These are phyloP conservation scores for Drosophila lowei DNA, from an alignment of 1,140 invertebrate genomes.

Conservation along the genomic window DNA sequence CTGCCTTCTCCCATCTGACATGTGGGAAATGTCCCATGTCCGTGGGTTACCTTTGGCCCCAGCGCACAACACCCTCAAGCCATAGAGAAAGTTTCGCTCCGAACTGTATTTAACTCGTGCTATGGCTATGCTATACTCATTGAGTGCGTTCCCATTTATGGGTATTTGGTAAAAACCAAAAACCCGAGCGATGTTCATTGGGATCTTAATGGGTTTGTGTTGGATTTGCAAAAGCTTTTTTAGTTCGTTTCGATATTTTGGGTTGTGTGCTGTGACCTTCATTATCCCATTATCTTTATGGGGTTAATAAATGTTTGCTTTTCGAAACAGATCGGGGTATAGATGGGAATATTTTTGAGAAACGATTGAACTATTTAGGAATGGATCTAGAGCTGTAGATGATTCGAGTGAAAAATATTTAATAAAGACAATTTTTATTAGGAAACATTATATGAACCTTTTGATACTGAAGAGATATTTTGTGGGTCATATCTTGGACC, in stretches of 20 bases:
- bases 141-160: slow-evolving; percentile 12
- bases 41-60: slow-evolving; percentile 59
- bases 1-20: too few species aligned
- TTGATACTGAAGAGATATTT: too few species aligned
- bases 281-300: slow-evolving; percentile 29
- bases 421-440: too few species aligned
- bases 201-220: slow-evolving; percentile 47
- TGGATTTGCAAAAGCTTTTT: slow-evolving; percentile 21
- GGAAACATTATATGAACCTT: too few species aligned
- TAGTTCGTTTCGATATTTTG: slow-evolving; percentile 25
- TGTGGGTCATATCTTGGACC: too few species aligned
- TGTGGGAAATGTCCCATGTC: slow-evolving; percentile 51
- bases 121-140: slow-evolving; percentile 5
- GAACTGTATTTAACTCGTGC: slow-evolving; percentile 20
- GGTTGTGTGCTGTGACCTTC: slow-evolving; percentile 30
- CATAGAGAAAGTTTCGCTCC: slow-evolving; percentile 60
- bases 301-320: slow-evolving; percentile 14
- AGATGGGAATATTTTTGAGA: slow-evolving; percentile 6
- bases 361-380: slow-evolving; percentile 9
- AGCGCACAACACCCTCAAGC: slow-evolving; percentile 51
- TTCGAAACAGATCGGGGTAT: background rate
- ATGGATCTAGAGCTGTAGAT: background rate
- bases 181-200: slow-evolving; percentile 52
- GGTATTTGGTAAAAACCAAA: slow-evolving; percentile 59
- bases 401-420: too few species aligned